Evolutionary conservation across 2,888 invertebrate genomes (phyloP).

Genomic region (Galerucella calmariensis): DNA sequence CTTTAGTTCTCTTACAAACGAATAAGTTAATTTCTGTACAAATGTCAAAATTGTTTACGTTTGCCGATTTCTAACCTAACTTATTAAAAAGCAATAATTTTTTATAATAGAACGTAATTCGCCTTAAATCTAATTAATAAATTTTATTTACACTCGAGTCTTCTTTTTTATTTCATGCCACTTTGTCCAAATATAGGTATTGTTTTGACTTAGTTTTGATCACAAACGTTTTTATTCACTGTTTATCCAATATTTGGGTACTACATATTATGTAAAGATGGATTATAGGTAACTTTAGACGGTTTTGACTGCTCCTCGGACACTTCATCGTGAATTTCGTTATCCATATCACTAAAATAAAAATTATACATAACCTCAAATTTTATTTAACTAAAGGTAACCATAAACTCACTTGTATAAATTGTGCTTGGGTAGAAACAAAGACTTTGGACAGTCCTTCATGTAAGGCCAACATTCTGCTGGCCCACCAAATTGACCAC

Average conservation of each 20-base stretch:
- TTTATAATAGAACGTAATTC: background rate
- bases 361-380: slow-evolving; percentile 19
- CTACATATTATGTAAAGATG: slow-evolving; percentile 55
- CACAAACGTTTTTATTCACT: slow-evolving; percentile 24
- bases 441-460: slow-evolving; percentile 83
- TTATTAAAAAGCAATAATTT: slow-evolving; percentile 6
- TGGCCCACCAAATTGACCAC: slow-evolving; percentile 68
- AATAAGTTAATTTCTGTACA: background rate
- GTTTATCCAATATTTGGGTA: background rate
- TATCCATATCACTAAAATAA: slow-evolving; percentile 48
- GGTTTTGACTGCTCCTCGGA: slow-evolving; percentile 36
- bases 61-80: too few species aligned
- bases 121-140: slow-evolving; percentile 33
- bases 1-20: background rate
- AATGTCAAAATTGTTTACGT: background rate
- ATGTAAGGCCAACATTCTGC: slow-evolving; percentile 90
- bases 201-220: slow-evolving; percentile 49
- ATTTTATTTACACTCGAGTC: slow-evolving; percentile 49
- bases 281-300: slow-evolving; percentile 57
- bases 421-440: slow-evolving; percentile 72
- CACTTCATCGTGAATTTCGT: slow-evolving; percentile 50
- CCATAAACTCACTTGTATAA: slow-evolving; percentile 65
- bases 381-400: background rate
- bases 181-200: background rate
- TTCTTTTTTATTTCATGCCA: slow-evolving; percentile 37